Evolutionary conservation across 2,113 vertebrate genomes (phyloP).

Genomic region (Caranx ignobilis): DNA sequence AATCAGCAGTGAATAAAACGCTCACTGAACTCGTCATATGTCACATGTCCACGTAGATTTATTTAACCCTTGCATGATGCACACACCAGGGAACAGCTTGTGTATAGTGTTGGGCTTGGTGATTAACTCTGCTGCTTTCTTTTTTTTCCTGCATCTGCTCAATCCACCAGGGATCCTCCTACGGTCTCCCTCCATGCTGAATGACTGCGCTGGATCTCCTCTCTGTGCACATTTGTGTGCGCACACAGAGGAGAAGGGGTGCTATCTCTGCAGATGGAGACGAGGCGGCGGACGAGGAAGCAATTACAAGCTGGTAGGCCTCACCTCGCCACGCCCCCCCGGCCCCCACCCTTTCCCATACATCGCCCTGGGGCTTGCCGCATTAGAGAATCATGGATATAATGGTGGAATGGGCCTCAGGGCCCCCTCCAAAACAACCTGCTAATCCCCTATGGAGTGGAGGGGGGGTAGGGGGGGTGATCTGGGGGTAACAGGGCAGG

Average conservation of each 20-base stretch:
- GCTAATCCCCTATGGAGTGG: conserved; percentile 80
- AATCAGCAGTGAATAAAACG: conserved; percentile 45
- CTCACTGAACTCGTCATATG: conserved; percentile 44
- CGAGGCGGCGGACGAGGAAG: conserved; percentile 66
- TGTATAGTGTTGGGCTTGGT: conserved; percentile 3
- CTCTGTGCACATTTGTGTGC: conserved; percentile 25
- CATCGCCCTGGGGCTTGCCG: conserved; percentile 60
- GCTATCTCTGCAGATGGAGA: conserved; percentile 69
- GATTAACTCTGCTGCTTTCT: conserved; percentile 33
- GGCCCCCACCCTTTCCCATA: conserved; percentile 39
- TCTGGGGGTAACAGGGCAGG: conserved; percentile 65
- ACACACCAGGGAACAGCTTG: conserved; percentile 41
- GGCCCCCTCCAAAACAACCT: conserved; percentile 80
- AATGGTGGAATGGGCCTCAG: conserved; percentile 80
- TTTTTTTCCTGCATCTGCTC: conserved; percentile 54
- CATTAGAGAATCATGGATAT: conserved; percentile 77
- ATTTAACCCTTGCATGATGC: conserved; percentile 47
- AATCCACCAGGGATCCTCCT: conserved; percentile 55
- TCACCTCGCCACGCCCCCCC: conserved; percentile 59
- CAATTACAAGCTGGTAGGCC: conserved; percentile 79
- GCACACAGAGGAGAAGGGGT: conserved; percentile 27
- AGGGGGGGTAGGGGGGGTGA: conserved; percentile 25
- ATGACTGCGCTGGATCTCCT: conserved; percentile 31
- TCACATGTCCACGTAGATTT: conserved; percentile 64
- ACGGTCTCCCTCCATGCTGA: conserved; percentile 40